phyloP scores from a whole-genome alignment of 2,888 invertebrate species.

The Tetragonisca angustula region DNA sequence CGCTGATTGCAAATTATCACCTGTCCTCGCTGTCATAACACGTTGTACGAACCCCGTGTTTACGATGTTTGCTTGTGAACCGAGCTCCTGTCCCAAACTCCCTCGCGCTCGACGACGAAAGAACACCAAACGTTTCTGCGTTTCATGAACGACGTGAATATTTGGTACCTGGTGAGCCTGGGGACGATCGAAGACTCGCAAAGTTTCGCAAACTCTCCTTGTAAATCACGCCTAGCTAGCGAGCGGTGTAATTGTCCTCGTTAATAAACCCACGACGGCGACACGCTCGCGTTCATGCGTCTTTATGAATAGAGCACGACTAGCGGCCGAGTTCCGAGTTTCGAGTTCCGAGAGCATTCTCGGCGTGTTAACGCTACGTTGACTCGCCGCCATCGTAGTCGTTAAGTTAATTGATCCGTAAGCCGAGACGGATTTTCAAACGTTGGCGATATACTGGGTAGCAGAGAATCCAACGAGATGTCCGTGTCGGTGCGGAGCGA shows the following conservation, averaged over 20 bases:
- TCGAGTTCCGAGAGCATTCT: constrained; percentile 48
- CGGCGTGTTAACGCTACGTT: constrained; percentile 59
- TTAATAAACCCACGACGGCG: constrained; percentile 74
- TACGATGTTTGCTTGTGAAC: constrained; percentile 26
- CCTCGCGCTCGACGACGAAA: constrained; percentile 1
- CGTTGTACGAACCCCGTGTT: constrained; percentile 42
- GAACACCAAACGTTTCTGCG: constrained; percentile 49
- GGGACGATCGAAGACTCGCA: constrained; percentile 45
- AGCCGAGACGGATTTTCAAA: constrained; percentile 63
- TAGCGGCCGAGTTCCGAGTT: not conserved
- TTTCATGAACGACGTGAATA: constrained; percentile 25
- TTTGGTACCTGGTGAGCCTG: constrained; percentile 13
- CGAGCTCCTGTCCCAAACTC: constrained; percentile 44
- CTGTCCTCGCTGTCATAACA: constrained; percentile 50
- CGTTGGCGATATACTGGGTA: constrained; percentile 41
- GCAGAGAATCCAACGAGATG: constrained; percentile 11
- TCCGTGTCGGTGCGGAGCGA: not conserved
- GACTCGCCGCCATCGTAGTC: constrained; percentile 58
- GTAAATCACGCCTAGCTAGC: constrained; percentile 75
- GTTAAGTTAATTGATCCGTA: constrained; percentile 75
- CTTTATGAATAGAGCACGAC: constrained; percentile 57
- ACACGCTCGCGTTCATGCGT: constrained; percentile 68
- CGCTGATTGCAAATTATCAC: constrained; percentile 51
- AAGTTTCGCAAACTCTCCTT: constrained; percentile 67
- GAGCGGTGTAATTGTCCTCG: constrained; percentile 75